Base-by-base conservation (phyloP, 2,888 invertebrate genomes). In the Gymnosoma rotundatum region DNA sequence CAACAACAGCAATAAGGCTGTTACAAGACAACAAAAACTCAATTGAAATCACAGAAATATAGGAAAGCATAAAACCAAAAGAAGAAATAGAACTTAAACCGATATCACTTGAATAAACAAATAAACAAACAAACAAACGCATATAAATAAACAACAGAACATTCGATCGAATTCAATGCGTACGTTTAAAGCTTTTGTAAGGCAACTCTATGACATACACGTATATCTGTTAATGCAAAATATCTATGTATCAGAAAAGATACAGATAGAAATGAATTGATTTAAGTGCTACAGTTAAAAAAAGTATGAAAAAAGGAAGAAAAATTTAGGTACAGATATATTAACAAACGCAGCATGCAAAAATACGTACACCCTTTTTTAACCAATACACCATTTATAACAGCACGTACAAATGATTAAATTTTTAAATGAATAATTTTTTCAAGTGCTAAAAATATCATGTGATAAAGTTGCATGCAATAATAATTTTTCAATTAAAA, bases 31-130 rank as follows among this genome's bases (percentile, higher is more conserved):
- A 74, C 60, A 74, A 20, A 70, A 76, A 56, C 72, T 52, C 58
- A 63, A 75, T 75, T 81, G 36, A 64, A 81, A 78, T 79, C 78
- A 70, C 56, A 81, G 32, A 70, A 50, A 32, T 81, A 56, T 32
- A 36, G 36, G 10, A 45, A 52, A 42, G 66, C 9, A n/a, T 38
- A n/a, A 16, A 52, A 50, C 42, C 12, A 83, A 64, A 78, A 72
- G 72, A 60, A 63, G 70, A 76, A 80, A 63, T 76, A 63, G 75
- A 81, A 84, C 73, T 81, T 81, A 81, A 89, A 89, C 88, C 89
- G 87, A 89, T 88, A 89, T 89, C 88, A 89, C 89, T 89, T 86
- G 87, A 88, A 89, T 89, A 88, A n/a, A 54, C 64, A 78, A 75
- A 69, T 61, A 67, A 48, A 42, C 73, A 48, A 50, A 78, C 66